These are phyloP conservation scores for Rachycentron canadum DNA, from an alignment of 2,797 vertebrate genomes.

Conservation along the genomic window DNA sequence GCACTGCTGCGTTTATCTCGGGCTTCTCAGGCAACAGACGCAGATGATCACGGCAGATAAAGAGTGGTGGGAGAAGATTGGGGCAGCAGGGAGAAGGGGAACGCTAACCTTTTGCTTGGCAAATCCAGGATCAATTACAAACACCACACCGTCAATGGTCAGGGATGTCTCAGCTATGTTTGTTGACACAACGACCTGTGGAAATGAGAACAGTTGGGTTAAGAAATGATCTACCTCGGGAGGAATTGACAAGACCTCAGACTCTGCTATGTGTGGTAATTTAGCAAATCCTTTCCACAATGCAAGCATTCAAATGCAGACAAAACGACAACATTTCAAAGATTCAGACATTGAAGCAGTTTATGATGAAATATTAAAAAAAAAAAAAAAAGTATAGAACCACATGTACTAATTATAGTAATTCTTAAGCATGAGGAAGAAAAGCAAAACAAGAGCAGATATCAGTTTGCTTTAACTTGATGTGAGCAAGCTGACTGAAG, in stretches of 20 bases:
- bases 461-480: conserved; percentile 51
- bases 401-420: conserved; percentile 1
- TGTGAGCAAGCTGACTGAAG: conserved; percentile 50
- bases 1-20: conserved; percentile 81
- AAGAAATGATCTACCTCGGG: conserved; percentile 40
- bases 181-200: conserved; percentile 96
- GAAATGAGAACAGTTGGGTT: conserved; percentile 62
- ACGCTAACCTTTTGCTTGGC: conserved; percentile 96
- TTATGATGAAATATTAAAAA: not conserved
- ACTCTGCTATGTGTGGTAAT: not conserved
- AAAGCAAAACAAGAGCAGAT: conserved; percentile 36
- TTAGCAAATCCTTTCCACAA: not conserved
- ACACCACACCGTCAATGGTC: conserved; percentile 97
- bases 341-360: not conserved
- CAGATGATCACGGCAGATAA: conserved; percentile 84
- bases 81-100: conserved; percentile 10
- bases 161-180: conserved; percentile 99
- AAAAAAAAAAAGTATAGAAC: not conserved
- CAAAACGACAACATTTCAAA: not conserved
- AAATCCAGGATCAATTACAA: conserved; percentile 99
- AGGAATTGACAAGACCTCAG: not conserved
- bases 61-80: conserved; percentile 50
- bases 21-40: conserved; percentile 82
- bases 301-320: not conserved
- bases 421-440: conserved; percentile 18